Percentiles rank a stretch among this genome's conserved stretches.
Evolutionary conservation across 2,888 invertebrate species (phyloP).

Genomic region (Augochlorella aurata): DNA sequence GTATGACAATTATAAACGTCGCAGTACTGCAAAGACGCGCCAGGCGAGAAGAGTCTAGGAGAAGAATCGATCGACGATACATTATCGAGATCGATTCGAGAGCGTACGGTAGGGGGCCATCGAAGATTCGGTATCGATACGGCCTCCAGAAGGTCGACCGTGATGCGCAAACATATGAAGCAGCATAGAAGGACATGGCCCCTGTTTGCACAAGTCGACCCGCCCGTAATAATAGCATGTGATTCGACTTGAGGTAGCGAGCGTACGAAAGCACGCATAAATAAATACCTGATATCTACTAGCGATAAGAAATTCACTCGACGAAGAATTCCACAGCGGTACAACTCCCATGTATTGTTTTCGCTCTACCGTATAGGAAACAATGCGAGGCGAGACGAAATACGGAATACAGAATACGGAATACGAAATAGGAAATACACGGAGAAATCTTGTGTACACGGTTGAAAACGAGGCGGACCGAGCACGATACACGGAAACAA

Average conservation of each 20-base stretch:
- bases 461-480: not conserved
- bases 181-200: conserved; percentile 39
- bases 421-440: no score
- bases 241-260: conserved; percentile 11
- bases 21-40: not conserved
- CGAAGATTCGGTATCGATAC: conserved; percentile 19
- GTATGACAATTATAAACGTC: conserved; percentile 22
- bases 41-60: conserved; percentile 43
- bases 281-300: conserved; percentile 57
- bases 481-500: conserved; percentile 19
- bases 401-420: no score
- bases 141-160: conserved; percentile 51
- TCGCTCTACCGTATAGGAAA: not conserved
- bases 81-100: not conserved
- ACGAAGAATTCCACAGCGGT: conserved; percentile 14
- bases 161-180: conserved; percentile 45
- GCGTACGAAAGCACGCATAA: conserved; percentile 12
- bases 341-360: not conserved
- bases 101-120: not conserved
- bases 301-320: conserved; percentile 40
- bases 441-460: not conserved
- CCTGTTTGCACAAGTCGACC: conserved; percentile 44
- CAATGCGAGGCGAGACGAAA: not conserved
- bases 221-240: conserved; percentile 9
- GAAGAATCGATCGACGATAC: not conserved